Conservation (phyloP, 1,140 invertebrate genomes). For the Neotoxoptera formosana region DNA sequence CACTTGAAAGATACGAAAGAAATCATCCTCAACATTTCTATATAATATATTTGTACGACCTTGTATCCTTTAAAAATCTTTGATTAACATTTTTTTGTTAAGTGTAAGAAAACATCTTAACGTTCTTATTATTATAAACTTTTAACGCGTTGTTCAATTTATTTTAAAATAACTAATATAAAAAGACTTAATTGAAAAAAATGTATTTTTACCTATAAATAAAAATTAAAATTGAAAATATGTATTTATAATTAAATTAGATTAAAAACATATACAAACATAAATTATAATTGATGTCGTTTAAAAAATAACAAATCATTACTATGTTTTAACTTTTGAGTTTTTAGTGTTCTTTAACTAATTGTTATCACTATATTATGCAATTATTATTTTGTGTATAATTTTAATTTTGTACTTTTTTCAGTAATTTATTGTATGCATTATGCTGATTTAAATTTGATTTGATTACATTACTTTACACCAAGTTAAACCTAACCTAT, state of each 20-base stretch:
- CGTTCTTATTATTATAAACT: background rate
- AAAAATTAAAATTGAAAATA: too few species aligned
- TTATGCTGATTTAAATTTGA: background rate
- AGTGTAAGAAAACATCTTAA: background rate
- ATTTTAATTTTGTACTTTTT: background rate
- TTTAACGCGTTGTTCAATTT: background rate
- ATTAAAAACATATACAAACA: background rate
- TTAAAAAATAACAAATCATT: background rate
- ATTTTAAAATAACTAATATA: background rate
- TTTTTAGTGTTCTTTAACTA: too few species aligned
- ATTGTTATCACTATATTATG: background rate
- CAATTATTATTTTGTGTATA: background rate
- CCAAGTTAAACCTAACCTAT: too few species aligned
- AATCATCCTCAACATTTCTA: conserved; percentile 28
- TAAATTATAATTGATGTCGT: background rate
- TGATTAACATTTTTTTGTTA: background rate
- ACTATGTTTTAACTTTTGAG: background rate
- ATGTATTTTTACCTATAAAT: too few species aligned
- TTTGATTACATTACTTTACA: background rate
- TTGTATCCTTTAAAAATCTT: conserved; percentile 5
- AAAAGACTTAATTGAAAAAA: too few species aligned
- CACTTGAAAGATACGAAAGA: conserved; percentile 29
- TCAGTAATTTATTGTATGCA: background rate
- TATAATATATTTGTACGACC: background rate
- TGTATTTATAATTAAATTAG: background rate